A percentile compares a stretch with the other conserved stretches of the same genome.
Evolutionary conservation across 2,113 vertebrate genomes (phyloP).

Genomic region (Hemibagrus wyckioides): DNA sequence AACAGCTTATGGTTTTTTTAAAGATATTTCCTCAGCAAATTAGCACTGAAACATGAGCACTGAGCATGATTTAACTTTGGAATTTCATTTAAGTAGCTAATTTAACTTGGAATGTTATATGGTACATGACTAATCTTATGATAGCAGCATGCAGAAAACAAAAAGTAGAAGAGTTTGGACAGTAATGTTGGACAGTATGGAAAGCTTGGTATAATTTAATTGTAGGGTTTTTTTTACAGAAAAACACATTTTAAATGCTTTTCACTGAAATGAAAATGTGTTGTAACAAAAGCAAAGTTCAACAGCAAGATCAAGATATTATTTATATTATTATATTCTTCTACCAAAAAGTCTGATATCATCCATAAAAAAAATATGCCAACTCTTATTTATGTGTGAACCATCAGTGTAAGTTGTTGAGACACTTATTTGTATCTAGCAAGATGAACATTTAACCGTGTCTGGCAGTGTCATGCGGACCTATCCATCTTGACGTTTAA

Average conservation of each 20-base stretch:
- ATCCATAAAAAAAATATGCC: neutral
- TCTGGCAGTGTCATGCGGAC: constrained; percentile 57
- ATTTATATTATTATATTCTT: too few relatives aligned
- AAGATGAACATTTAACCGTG: constrained; percentile 63
- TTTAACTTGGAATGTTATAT: neutral
- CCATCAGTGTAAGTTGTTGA: constrained; percentile 38
- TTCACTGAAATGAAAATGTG: neutral
- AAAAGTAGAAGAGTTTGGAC: neutral
- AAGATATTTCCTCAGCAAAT: neutral
- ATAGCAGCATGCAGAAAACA: neutral
- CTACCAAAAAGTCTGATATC: neutral
- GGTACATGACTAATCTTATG: neutral
- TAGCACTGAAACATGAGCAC: neutral
- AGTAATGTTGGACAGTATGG: neutral
- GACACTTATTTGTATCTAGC: constrained; percentile 69
- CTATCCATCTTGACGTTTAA: constrained; percentile 74
- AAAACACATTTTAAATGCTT: neutral
- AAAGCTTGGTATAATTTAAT: neutral
- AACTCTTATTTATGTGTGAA: constrained; percentile 35
- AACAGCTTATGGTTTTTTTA: neutral
- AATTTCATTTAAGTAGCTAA: neutral
- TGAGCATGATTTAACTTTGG: neutral
- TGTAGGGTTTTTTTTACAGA: neutral
- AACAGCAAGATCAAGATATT: neutral
- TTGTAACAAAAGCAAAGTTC: neutral